A percentile compares a stretch with the other conserved stretches of the same genome.
These are phyloP conservation scores for Trachymyrmex septentrionalis DNA, from an alignment of 1,140 invertebrate species.

Conservation along the genomic window DNA sequence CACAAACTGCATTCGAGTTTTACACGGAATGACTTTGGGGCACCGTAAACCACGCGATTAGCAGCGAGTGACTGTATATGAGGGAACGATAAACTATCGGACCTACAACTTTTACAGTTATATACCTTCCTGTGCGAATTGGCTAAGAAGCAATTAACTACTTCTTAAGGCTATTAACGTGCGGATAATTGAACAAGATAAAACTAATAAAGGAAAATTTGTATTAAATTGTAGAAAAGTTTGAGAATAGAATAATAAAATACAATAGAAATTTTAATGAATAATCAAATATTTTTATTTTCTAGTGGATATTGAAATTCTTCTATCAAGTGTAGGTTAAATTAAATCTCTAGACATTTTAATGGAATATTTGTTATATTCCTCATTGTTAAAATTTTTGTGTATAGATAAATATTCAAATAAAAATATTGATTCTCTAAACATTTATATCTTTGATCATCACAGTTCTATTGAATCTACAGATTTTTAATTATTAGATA, in stretches of 20 bases:
- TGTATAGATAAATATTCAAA: constrained; percentile 9
- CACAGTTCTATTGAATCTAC: neutral
- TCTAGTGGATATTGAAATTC: no score
- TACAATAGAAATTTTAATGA: neutral
- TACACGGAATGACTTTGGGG: constrained; percentile 42
- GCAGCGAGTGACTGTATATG: constrained; percentile 21
- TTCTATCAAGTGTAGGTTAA: neutral
- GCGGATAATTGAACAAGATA: constrained; percentile 45
- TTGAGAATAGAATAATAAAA: neutral
- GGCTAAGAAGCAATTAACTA: constrained; percentile 24
- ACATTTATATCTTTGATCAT: neutral
- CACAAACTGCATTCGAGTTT: constrained; percentile 58
- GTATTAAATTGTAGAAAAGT: constrained; percentile 28
- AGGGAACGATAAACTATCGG: constrained; percentile 59
- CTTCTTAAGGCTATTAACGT: constrained; percentile 22
- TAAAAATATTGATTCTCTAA: neutral
- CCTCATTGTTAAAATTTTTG: neutral
- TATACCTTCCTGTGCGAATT: constrained; percentile 25
- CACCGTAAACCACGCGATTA: constrained; percentile 60
- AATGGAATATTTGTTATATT: neutral
- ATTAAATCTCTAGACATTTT: neutral
- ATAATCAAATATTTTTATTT: neutral
- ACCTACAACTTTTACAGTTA: constrained; percentile 56
- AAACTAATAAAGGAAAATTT: neutral
- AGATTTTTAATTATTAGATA: constrained; percentile 9